Conservation (phyloP, 1,140 invertebrate species). For the Phortica variegata region DNA sequence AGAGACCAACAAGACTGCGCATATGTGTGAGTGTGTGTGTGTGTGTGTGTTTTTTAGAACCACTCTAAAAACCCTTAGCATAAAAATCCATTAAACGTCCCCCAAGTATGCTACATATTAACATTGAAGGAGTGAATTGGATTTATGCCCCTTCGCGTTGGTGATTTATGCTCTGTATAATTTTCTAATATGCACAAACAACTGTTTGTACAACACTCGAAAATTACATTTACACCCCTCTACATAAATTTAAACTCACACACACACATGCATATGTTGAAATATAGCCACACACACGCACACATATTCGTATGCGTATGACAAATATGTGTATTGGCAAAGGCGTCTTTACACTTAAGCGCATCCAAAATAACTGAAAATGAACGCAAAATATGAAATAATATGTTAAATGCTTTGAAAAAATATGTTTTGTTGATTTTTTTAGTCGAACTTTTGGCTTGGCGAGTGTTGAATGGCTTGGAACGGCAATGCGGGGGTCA, state of each 20-base stretch:
- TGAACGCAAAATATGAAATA: conserved; percentile 31
- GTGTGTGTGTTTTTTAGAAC: no score
- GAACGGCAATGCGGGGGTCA: conserved; percentile 11
- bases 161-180: conserved; percentile 36
- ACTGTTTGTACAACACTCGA: conserved; percentile 44
- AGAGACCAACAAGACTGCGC: no score
- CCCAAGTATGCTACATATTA: conserved; percentile 5
- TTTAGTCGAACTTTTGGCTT: conserved; percentile 25
- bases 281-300: no score
- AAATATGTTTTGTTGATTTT: conserved; percentile 31
- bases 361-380: not conserved
- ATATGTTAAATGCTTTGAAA: conserved; percentile 40
- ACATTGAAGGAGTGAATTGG: conserved; percentile 41
- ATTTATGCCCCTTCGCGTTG: not conserved
- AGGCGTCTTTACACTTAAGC: conserved; percentile 13
- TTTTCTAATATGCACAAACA: not conserved
- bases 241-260: conserved; percentile 2
- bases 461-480: conserved; percentile 1
- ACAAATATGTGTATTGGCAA: no score
- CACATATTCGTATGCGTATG: no score
- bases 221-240: conserved; percentile 44
- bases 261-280: no score
- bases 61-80: conserved; percentile 48
- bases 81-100: conserved; percentile 38
- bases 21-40: no score